These are phyloP conservation scores for Gorsachius magnificus DNA, from an alignment of 2,797 vertebrate genomes.

Conservation along the genomic window DNA sequence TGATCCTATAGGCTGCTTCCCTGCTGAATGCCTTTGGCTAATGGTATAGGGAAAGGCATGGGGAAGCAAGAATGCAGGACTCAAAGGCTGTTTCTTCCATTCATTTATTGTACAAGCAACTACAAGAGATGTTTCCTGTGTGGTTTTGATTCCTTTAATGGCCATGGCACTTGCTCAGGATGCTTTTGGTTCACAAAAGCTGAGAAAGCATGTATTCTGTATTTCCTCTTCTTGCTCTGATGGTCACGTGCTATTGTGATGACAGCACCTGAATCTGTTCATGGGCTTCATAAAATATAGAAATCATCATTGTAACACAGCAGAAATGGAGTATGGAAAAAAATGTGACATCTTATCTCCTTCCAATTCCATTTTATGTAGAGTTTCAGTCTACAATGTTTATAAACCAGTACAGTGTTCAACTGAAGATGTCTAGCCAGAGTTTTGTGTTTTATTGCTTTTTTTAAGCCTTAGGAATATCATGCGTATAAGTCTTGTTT, in stretches of 20 bases:
- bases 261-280: not conserved
- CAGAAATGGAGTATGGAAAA: not conserved
- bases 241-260: not conserved
- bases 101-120: not conserved
- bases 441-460: not conserved
- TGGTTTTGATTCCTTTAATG: not conserved
- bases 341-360: not conserved
- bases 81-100: not conserved
- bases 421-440: not conserved
- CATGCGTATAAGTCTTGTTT: not conserved
- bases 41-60: not conserved
- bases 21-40: not conserved
- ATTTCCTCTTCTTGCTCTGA: not conserved
- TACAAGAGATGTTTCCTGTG: not conserved
- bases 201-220: not conserved
- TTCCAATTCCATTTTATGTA: not conserved
- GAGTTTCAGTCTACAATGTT: not conserved
- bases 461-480: not conserved
- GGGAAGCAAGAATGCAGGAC: not conserved
- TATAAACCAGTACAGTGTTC: not conserved
- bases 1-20: not conserved
- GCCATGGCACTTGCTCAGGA: not conserved
- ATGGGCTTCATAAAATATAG: not conserved
- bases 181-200: not conserved
- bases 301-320: not conserved